Conservation (phyloP, 2,888 invertebrate species). For the Lobophora halterata region DNA sequence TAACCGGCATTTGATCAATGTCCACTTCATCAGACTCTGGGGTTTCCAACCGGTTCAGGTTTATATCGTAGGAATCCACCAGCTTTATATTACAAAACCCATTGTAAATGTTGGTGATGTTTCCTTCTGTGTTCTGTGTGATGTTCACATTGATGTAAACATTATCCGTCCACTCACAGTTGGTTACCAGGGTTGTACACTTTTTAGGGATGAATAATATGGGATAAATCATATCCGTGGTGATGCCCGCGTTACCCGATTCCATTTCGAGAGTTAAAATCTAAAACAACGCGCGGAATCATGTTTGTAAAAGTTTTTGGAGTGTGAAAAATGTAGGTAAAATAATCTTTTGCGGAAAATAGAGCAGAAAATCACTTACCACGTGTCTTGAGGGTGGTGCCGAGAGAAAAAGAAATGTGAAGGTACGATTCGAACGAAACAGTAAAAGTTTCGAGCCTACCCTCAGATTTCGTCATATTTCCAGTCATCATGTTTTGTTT, state of each 20-base stretch:
- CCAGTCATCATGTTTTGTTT: too few species aligned
- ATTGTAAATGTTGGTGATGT: conserved; percentile 51
- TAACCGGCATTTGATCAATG: conserved; percentile 38
- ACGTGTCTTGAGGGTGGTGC: conserved; percentile 48
- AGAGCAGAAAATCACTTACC: conserved; percentile 51
- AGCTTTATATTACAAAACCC: conserved; percentile 65
- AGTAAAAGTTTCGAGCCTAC: conserved; percentile 36
- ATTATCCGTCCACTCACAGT: conserved; percentile 52
- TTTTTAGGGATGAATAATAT: conserved; percentile 60
- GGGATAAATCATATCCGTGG: conserved; percentile 48
- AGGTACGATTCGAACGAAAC: conserved; percentile 41
- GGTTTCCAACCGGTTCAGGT: conserved; percentile 21
- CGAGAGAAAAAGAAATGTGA: conserved; percentile 37
- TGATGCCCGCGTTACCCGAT: conserved; percentile 33
- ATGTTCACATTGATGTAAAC: conserved; percentile 60
- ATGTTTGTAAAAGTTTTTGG: conserved; percentile 27
- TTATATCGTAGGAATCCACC: conserved; percentile 47
- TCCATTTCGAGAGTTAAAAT: conserved; percentile 47
- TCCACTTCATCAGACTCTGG: conserved; percentile 9
- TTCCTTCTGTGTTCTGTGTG: conserved; percentile 56
- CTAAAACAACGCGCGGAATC: conserved; percentile 38
- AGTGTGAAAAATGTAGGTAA: conserved; percentile 46
- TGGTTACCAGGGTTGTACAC: conserved; percentile 54
- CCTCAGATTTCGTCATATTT: conserved; percentile 33
- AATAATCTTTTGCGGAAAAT: conserved; percentile 37